Conservation (phyloP, 2,888 invertebrate species). For the Argynnis bischoffii region DNA sequence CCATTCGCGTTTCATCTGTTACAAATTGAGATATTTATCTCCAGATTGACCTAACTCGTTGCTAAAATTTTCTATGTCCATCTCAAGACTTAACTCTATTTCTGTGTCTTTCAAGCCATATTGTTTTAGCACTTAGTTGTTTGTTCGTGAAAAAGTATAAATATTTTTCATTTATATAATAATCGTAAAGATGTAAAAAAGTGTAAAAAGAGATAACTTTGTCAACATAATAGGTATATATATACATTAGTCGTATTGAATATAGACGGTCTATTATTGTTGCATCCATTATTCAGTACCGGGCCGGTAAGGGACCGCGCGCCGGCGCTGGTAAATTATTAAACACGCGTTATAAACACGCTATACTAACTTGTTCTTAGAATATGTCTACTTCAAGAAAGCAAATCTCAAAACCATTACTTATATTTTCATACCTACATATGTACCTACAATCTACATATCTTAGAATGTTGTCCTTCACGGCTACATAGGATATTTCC, state of each 20-base stretch:
- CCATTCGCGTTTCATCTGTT: too few species aligned
- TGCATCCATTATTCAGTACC: constrained; percentile 75
- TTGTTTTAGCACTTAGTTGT: too few species aligned
- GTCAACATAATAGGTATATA: constrained; percentile 11
- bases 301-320: constrained; percentile 65
- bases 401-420: constrained; percentile 63
- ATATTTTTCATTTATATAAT: background rate
- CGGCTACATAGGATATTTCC: background rate
- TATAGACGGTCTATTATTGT: constrained; percentile 70
- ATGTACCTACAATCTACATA: constrained; percentile 7
- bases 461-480: background rate
- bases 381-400: constrained; percentile 56
- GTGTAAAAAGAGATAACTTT: constrained; percentile 7
- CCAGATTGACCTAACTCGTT: too few species aligned
- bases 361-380: constrained; percentile 67
- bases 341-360: constrained; percentile 76
- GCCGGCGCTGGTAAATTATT: constrained; percentile 74
- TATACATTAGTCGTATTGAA: constrained; percentile 51
- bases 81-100: too few species aligned
- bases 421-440: constrained; percentile 12
- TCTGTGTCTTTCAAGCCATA: background rate
- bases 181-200: background rate
- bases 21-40: too few species aligned
- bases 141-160: too few species aligned
- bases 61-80: too few species aligned